Evolutionary conservation across 2,888 invertebrate species (phyloP).

Genomic region (Metacarcinus magister): DNA sequence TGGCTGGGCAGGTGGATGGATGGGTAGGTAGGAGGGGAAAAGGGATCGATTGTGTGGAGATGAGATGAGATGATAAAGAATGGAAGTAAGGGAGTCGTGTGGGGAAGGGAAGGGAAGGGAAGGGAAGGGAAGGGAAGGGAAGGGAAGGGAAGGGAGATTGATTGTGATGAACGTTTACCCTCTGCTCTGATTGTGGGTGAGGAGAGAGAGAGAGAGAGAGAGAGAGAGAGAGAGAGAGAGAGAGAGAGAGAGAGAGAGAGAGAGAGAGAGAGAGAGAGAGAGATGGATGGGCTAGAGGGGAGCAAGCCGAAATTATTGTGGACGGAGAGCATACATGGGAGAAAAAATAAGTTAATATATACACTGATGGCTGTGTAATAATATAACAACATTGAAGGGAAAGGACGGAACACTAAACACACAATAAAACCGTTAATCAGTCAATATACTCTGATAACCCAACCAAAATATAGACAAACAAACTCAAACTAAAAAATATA

Average conservation of each 20-base stretch:
- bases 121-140: neutral
- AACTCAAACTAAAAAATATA: too few species aligned
- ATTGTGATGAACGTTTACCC: neutral
- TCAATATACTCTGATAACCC: too few species aligned
- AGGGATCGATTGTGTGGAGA: neutral
- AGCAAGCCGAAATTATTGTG: neutral
- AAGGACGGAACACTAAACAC: too few species aligned
- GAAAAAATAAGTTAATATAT: neutral
- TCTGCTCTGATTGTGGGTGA: constrained; percentile 4
- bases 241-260: neutral
- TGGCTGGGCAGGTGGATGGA: neutral
- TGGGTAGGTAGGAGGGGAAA: neutral
- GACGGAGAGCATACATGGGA: neutral
- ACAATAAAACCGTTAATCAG: too few species aligned
- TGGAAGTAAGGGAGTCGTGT: neutral
- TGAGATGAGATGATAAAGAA: neutral
- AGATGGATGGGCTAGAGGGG: neutral
- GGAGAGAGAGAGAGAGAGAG: neutral
- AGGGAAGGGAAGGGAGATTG: constrained; percentile 21
- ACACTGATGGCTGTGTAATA: neutral
- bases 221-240: constrained; percentile 1
- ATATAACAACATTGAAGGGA: neutral
- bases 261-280: neutral
- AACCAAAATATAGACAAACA: too few species aligned
- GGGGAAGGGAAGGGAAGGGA: neutral